These are phyloP conservation scores for Drosophila subquinaria DNA, from an alignment of 2,888 invertebrate genomes.

Conservation along the genomic window DNA sequence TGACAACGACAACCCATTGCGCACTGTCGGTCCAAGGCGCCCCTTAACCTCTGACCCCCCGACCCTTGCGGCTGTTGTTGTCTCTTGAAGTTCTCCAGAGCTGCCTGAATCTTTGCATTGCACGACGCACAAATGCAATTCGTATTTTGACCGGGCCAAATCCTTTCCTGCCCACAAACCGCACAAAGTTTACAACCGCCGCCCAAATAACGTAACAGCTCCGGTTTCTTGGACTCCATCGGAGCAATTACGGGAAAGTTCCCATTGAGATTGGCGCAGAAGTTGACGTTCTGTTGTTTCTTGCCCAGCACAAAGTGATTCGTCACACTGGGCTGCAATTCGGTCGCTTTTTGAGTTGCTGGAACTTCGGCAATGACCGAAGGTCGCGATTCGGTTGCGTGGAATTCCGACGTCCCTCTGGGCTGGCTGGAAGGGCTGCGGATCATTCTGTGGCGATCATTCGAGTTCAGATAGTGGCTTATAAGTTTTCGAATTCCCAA, in stretches of 20 bases:
- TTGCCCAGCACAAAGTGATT: constrained; percentile 14
- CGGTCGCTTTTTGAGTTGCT: background rate
- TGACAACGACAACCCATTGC: background rate
- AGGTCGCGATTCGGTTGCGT: background rate
- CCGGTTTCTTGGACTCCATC: background rate
- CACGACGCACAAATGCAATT: constrained; percentile 46
- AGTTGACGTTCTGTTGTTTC: background rate
- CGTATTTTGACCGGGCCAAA: background rate
- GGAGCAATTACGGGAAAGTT: background rate
- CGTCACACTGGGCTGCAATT: background rate
- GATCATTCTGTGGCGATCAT: constrained; percentile 6
- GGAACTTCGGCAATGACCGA: constrained; percentile 6
- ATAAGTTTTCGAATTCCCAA: constrained; percentile 54
- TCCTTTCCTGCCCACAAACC: constrained; percentile 32
- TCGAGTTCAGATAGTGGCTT: constrained; percentile 50
- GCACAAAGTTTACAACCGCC: constrained; percentile 31
- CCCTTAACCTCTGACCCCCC: background rate
- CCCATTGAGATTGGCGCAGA: background rate
- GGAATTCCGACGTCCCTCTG: background rate
- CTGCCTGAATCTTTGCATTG: constrained; percentile 23
- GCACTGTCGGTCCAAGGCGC: background rate
- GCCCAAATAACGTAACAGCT: constrained; percentile 12
- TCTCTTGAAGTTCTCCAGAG: constrained; percentile 21
- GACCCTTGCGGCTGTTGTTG: constrained; percentile 21
- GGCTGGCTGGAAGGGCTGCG: background rate